Base-by-base conservation (phyloP, 2,797 vertebrate species). In the Xenops minutus region DNA sequence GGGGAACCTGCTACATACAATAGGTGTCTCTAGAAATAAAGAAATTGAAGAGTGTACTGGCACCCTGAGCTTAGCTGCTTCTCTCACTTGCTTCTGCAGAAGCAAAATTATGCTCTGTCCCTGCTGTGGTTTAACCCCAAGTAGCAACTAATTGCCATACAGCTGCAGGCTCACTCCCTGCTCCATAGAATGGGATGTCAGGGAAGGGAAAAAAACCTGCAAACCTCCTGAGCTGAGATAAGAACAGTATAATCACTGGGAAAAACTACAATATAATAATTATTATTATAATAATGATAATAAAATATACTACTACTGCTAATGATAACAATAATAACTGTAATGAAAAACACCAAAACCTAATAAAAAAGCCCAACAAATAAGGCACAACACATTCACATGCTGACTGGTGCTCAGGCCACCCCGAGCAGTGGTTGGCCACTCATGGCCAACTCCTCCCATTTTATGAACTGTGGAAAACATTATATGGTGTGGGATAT, bases 401-500 rank as follows among this genome's bases (percentile, higher is more conserved):
- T 44, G 30, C 14, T 44, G 30, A 24, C 41, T 44, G 30, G 30
- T 64, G 43, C 41, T 15, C 41, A 44, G 32, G 10, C 22, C 37
- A 21, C 10, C 39, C 52, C n/a, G 37, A 37, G 11, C 22, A 9
- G 62, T 32, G 41, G 21, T 32, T 41, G 20, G 30, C 10, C 24
- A 3, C 11, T 44, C 41, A 30, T 41, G 39, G 10, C 6, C 27
- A 27, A 1, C 15, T 34, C 10, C 13, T 13, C 10, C 48, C 39
- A 51, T 3, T 52, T 67, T 12, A 10, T 0, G 0, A 4, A 17
- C 14, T 36, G 61, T n/a, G 7, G 21, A 52, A n/a, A 29, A 16
- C 0, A 2, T 4, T 9, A 54, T 7, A 4, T 8, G 4, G 1
- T 37, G 13, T 30, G 41, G 14, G 3, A 21, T 30, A 18, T 17